Evolutionary conservation across 1,140 invertebrate species (phyloP), one percentile per base, ranked within the genome.

Genomic region (Drosophila mauritiana): DNA sequence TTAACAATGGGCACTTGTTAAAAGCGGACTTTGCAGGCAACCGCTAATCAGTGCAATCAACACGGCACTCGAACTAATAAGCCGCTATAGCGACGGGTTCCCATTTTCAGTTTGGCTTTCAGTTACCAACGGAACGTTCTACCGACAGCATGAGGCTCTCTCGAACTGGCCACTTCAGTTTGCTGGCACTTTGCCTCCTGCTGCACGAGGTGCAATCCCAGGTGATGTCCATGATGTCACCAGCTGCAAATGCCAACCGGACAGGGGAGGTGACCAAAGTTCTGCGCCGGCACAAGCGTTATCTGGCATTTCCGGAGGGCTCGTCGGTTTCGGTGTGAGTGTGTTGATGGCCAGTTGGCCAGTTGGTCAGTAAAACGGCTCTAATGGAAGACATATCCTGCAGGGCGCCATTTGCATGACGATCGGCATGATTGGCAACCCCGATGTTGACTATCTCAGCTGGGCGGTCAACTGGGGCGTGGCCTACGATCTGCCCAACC

Each of bases 401-500:
- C 20, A 92, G 91, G 92, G 73, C 5, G 81, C 92, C 3, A 82
- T 92, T 53, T 92, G 92, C 67, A 22, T 90, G 65, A 92, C 91
- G 22, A 76, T 92, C 31, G 91, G 92, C 22, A 82, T 91, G 54
- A 78, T 91, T 78, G 91, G 91, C 39, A 92, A 92, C 63, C 91
- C 92, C 12, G 61, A 91, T 53, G 76, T 81, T 31, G 65, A 91
- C 42, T 92, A 74, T 49, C 64, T 92, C 1, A 92, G 91, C 58
- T 92, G 86, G 81, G 92, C 91, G 1, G 76, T 92, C 17, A 96
- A 96, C 88, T 96, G 95, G 95, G 96, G 95, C 59, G 95, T 96
- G 25, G 95, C 96, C 3, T 96, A 96, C 79, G 94, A 96, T 74
- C 83, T 96, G 43, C 96, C 96, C 2, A 94, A 96, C 78, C 94